Percentiles rank a stretch among this genome's conserved stretches.
phyloP scores from a whole-genome alignment of 1,140 invertebrate genomes.

The Sitophilus oryzae region DNA sequence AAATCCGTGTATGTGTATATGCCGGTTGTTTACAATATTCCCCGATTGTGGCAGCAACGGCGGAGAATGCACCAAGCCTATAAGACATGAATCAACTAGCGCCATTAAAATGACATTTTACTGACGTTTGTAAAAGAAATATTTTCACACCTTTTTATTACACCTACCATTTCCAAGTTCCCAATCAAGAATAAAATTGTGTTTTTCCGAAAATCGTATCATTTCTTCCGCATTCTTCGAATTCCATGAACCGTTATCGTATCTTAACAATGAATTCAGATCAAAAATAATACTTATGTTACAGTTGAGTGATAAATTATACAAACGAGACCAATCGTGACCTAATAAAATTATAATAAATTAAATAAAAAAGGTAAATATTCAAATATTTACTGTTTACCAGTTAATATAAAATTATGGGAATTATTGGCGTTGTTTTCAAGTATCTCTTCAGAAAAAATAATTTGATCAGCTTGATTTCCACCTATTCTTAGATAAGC shows the following conservation, averaged over 20 bases:
- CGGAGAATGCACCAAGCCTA: too few relatives aligned
- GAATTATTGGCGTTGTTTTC: conserved; percentile 25
- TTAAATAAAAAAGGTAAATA: conserved; percentile 3
- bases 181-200: conserved; percentile 55
- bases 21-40: too few relatives aligned
- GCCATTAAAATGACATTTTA: too few relatives aligned
- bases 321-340: conserved; percentile 53
- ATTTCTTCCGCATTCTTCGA: conserved; percentile 57
- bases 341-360: too few relatives aligned
- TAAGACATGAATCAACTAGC: too few relatives aligned
- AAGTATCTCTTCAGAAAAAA: conserved; percentile 47
- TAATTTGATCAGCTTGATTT: conserved; percentile 59
- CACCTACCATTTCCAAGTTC: conserved; percentile 66
- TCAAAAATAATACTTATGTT: conserved; percentile 52
- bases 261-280: conserved; percentile 60
- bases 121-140: too few relatives aligned
- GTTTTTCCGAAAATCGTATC: conserved; percentile 52
- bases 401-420: background rate
- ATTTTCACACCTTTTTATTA: too few relatives aligned
- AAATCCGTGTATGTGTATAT: too few relatives aligned
- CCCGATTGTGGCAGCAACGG: too few relatives aligned
- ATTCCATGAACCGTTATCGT: conserved; percentile 56
- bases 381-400: background rate
- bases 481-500: conserved; percentile 60
- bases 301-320: conserved; percentile 50